These are phyloP conservation scores for Pseudomyrmex sp. DNA, from an alignment of 1,140 invertebrate species.

Conservation along the genomic window DNA sequence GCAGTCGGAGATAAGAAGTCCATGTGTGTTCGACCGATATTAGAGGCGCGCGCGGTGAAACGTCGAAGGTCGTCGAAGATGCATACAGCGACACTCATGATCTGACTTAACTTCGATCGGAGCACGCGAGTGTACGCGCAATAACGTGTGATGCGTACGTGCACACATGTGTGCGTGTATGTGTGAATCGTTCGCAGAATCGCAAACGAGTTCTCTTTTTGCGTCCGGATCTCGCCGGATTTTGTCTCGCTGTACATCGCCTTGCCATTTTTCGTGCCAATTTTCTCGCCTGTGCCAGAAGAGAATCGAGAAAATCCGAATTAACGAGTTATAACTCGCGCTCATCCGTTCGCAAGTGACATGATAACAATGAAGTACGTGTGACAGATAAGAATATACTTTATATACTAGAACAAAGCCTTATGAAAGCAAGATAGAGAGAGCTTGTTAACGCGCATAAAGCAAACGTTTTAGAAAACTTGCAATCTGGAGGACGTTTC, in stretches of 20 bases:
- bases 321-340: not conserved
- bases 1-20: constrained; percentile 48
- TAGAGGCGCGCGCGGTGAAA: constrained; percentile 4
- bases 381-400: too few relatives aligned
- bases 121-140: constrained; percentile 15
- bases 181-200: constrained; percentile 42
- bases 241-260: constrained; percentile 11
- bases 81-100: constrained; percentile 24
- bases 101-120: constrained; percentile 20
- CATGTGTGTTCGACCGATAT: constrained; percentile 45
- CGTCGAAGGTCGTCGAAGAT: constrained; percentile 30
- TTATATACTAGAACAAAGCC: too few relatives aligned
- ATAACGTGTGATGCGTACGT: not conserved
- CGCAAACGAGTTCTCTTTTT: constrained; percentile 15
- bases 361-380: not conserved
- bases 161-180: not conserved
- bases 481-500: not conserved
- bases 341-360: not conserved
- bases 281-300: not conserved
- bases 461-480: not conserved
- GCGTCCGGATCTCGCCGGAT: not conserved
- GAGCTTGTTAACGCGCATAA: not conserved
- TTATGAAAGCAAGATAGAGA: not conserved
- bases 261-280: not conserved
- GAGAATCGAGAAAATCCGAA: not conserved